Conservation (phyloP, 2,113 vertebrate genomes). For the Picathartes gymnocephalus region DNA sequence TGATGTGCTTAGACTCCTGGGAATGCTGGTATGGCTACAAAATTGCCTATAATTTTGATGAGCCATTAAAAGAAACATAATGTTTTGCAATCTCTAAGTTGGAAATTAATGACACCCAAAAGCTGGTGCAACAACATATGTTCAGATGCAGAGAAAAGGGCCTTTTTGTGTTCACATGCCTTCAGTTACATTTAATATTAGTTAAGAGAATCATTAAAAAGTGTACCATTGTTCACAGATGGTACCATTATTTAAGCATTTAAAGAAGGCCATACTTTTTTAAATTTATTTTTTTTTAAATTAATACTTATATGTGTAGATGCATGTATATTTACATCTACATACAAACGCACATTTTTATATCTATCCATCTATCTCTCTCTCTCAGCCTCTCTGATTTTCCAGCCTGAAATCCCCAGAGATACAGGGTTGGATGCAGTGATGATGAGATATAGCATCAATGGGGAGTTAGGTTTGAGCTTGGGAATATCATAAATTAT, state of each 20-base stretch:
- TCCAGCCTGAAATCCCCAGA: not conserved
- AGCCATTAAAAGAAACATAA: not conserved
- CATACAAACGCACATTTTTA: not conserved
- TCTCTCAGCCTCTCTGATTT: not conserved
- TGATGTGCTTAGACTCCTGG: not conserved
- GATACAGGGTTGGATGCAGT: not conserved
- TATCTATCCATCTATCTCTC: not conserved
- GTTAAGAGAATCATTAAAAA: not conserved
- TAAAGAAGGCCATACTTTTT: not conserved
- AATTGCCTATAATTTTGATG: not conserved
- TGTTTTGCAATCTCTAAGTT: not conserved
- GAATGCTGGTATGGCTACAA: not conserved
- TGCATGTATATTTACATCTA: not conserved
- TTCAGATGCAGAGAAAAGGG: not conserved
- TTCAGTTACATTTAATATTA: not conserved
- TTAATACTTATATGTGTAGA: not conserved
- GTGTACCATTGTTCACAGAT: not conserved
- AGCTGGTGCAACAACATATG: not conserved
- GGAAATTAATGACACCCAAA: slow-evolving; percentile 12
- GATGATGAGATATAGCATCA: not conserved
- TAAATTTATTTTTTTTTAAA: not conserved
- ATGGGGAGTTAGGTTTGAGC: not conserved
- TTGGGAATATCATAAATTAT: not conserved
- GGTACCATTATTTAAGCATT: not conserved
- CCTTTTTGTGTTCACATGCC: not conserved